These are phyloP conservation scores for Percina caprodes DNA, from an alignment of 2,113 vertebrate genomes.

Conservation along the genomic window DNA sequence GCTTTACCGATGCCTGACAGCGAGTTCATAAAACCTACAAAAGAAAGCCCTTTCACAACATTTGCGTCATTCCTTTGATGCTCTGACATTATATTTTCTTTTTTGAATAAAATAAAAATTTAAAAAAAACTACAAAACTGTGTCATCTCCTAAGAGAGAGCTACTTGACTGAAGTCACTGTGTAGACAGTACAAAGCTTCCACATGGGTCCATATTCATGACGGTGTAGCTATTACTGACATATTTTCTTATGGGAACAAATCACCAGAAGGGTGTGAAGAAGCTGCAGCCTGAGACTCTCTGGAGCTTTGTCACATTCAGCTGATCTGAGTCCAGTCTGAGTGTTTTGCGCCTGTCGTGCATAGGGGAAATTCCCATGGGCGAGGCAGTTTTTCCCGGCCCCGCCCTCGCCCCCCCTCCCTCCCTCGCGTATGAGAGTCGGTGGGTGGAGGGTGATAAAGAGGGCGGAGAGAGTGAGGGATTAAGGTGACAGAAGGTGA, in stretches of 20 bases:
- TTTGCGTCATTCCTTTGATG: conserved; percentile 84
- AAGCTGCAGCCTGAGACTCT: conserved; percentile 41
- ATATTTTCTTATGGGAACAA: conserved; percentile 85
- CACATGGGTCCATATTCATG: conserved; percentile 80
- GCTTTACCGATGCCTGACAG: conserved; percentile 73
- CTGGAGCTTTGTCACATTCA: conserved; percentile 66
- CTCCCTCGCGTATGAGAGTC: conserved; percentile 8
- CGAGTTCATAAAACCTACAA: conserved; percentile 73
- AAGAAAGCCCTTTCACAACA: conserved; percentile 82
- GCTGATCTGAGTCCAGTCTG: conserved; percentile 64
- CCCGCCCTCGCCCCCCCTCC: not conserved
- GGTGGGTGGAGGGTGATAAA: conserved; percentile 1
- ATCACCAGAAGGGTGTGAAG: conserved; percentile 72
- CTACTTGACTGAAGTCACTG: conserved; percentile 80
- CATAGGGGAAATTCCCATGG: conserved; percentile 51
- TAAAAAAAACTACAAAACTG: conserved; percentile 70
- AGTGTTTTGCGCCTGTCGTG: conserved; percentile 37
- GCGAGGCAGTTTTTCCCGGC: conserved; percentile 30
- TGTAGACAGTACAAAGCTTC: conserved; percentile 81
- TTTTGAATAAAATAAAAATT: conserved; percentile 8
- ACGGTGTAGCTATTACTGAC: conserved; percentile 84
- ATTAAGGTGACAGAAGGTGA: conserved; percentile 36
- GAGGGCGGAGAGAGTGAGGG: conserved; percentile 3
- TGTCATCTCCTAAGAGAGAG: conserved; percentile 81
- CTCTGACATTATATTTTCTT: conserved; percentile 71